phyloP scores from a whole-genome alignment of 37 sponge, comb jelly and placozoan genomes.

The Dysidea cf. avara region DNA sequence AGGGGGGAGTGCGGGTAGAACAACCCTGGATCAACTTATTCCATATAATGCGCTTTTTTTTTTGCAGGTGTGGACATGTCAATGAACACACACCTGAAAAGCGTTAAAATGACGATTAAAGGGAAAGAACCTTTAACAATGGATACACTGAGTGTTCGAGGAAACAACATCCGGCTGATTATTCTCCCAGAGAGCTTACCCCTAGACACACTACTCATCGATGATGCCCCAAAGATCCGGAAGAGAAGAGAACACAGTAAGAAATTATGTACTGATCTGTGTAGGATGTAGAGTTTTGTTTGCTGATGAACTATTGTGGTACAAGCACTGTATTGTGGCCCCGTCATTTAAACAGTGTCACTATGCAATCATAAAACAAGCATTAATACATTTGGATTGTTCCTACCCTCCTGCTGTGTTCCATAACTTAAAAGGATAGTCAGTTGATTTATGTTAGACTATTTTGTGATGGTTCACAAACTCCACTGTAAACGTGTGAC shows the following conservation, averaged over 20 bases:
- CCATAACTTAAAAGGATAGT: no score
- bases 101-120: constrained; percentile 97
- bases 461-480: no score
- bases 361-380: no score
- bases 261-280: neutral
- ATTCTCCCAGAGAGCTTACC: constrained; percentile 95
- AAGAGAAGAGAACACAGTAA: constrained; percentile 61
- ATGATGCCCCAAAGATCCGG: constrained; percentile 81
- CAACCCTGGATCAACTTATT: no score
- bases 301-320: no score
- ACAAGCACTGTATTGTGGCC: no score
- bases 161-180: constrained; percentile 96
- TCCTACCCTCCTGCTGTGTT: no score
- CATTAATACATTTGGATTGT: no score
- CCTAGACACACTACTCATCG: constrained; percentile 91
- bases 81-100: constrained; percentile 98
- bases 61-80: constrained; percentile 98
- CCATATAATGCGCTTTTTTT: neutral
- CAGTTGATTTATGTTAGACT: no score
- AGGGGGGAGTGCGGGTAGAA: no score
- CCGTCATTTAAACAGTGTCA: no score
- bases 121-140: constrained; percentile 84
- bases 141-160: constrained; percentile 91
- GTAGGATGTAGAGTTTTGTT: neutral
- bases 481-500: no score